phyloP scores from a whole-genome alignment of 37 sponge, comb jelly and placozoan genomes.

The Agelas oroides region DNA sequence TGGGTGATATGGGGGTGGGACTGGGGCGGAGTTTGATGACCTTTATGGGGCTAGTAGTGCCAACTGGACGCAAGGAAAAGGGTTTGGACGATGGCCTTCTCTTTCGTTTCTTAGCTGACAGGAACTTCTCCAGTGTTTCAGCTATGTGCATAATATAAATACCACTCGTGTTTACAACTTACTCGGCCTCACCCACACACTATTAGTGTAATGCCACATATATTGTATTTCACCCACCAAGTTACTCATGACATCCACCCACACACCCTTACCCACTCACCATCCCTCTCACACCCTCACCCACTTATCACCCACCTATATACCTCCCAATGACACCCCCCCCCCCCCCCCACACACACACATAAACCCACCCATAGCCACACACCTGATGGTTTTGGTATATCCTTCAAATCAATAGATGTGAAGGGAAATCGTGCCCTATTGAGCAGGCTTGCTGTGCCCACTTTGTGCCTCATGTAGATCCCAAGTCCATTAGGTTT shows the following conservation, averaged over 20 bases:
- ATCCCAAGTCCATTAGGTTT: slow-evolving; percentile 38
- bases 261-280: too few species aligned
- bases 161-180: too few species aligned
- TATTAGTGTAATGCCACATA: too few species aligned
- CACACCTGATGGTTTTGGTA: slow-evolving; percentile 54
- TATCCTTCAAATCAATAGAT: slow-evolving; percentile 29
- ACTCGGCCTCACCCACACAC: too few species aligned
- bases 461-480: slow-evolving; percentile 52
- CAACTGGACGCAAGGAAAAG: slow-evolving; percentile 41
- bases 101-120: background rate
- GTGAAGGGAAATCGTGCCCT: slow-evolving; percentile 35
- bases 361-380: background rate
- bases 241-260: too few species aligned
- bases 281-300: too few species aligned
- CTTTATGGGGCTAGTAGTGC: slow-evolving; percentile 31
- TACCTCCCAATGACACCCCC: too few species aligned
- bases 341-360: too few species aligned
- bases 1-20: slow-evolving; percentile 70
- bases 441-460: slow-evolving; percentile 12
- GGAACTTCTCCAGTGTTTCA: slow-evolving; percentile 14
- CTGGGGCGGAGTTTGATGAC: slow-evolving; percentile 41
- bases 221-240: background rate
- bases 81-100: slow-evolving; percentile 23
- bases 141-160: too few species aligned
- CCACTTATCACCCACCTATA: too few species aligned